Evolutionary conservation across 2,113 vertebrate genomes (phyloP).

Genomic region (Sorex fumeus): DNA sequence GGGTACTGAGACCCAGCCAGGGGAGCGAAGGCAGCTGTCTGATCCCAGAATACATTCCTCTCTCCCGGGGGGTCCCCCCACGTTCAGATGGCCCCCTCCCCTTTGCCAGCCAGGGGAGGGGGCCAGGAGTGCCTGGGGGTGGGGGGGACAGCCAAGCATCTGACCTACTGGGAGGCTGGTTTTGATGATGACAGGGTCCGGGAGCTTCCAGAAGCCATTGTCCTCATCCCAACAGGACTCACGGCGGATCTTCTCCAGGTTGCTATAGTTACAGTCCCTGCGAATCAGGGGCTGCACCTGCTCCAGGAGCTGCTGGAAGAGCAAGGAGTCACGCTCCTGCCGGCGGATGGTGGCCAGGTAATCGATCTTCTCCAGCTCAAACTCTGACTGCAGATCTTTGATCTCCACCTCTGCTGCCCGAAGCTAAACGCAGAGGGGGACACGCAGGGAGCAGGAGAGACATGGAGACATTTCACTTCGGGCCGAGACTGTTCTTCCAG

Average conservation of each 20-base stretch:
- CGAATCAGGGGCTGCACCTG: conserved; percentile 91
- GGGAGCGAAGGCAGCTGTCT: too few species aligned
- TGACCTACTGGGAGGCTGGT: conserved; percentile 93
- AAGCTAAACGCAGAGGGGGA: conserved; percentile 86
- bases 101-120: not conserved
- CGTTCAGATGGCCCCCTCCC: not conserved
- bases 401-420: conserved; percentile 93
- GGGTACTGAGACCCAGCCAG: conserved; percentile 2
- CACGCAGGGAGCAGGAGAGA: not conserved
- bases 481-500: not conserved
- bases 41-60: not conserved
- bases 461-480: accelerated
- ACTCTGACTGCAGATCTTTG: conserved; percentile 93
- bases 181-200: conserved; percentile 91
- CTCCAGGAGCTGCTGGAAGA: conserved; percentile 92
- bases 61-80: not conserved
- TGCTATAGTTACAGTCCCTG: conserved; percentile 95
- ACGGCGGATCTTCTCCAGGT: conserved; percentile 89
- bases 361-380: conserved; percentile 93
- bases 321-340: conserved; percentile 91
- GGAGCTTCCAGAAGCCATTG: conserved; percentile 91
- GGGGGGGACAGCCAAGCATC: not conserved
- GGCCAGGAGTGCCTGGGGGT: not conserved
- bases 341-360: conserved; percentile 92
- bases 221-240: conserved; percentile 94